Evolutionary conservation across 2,888 invertebrate genomes (phyloP), one percentile per base, ranked within the genome.

Genomic region (Parascotia fuliginaria): DNA sequence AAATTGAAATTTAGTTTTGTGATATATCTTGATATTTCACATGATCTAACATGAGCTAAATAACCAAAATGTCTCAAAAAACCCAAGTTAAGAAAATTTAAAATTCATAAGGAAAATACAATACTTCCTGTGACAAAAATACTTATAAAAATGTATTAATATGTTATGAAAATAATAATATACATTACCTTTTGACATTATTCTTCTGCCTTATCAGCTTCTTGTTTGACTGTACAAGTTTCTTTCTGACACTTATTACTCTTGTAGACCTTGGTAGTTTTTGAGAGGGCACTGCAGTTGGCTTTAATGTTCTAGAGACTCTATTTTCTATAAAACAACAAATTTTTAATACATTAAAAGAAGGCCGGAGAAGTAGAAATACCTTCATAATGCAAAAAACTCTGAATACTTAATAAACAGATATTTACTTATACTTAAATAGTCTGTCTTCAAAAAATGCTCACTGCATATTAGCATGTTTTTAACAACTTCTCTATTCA

Each of bases 381-480:
- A 19, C 5, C 5, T 19, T 19, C 29, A 29, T n/a, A n/a, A n/a
- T n/a, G n/a, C n/a, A n/a, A n/a, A n/a, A n/a, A n/a, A n/a, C n/a
- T n/a, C n/a, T n/a, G n/a, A n/a, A 9, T 13, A 31, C 13, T 13
- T 31, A 31, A 31, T 13, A 29, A 13, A 13, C 12, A 5, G 3
- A 14, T 14, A 14, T 1, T 38, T 52, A 66, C 66, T 61, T 56
- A 61, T 54, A 15, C 31, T 41, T 15, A 66, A 14, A 48, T 64
- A 66, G 49, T 66, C 61, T 19, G 43, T 22, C 16, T 61, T 56
- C 0, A 50, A 29, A 40, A 66, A 66, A 33, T 66, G 66, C 39
- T 61, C 38, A 32, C 66, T 64, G 52, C 66, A 66, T 14, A 64
- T 64, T 15, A 61, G 50, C 61, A 66, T 61, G 6, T 38, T 64